Conservation (phyloP, 1,140 invertebrate genomes). For the Cryptotermes secundus region DNA sequence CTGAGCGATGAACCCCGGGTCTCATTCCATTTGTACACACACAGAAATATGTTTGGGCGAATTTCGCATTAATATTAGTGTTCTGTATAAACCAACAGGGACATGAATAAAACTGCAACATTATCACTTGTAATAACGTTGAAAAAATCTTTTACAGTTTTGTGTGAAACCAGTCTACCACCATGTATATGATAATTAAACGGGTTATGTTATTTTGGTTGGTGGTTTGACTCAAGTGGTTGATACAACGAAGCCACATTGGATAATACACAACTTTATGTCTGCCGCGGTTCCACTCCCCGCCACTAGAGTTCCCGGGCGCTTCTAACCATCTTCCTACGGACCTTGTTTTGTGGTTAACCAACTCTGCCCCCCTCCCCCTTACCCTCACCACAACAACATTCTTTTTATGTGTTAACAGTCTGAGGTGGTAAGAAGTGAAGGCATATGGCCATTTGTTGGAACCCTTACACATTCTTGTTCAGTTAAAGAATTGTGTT, state of each 20-base stretch:
- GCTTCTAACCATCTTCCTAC: not conserved
- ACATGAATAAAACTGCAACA: not conserved
- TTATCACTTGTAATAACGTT: not conserved
- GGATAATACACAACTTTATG: not conserved
- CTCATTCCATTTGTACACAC: too few species aligned
- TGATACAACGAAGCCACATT: not conserved
- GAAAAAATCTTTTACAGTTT: not conserved
- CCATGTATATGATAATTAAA: not conserved
- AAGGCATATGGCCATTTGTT: not conserved
- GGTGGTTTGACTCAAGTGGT: not conserved
- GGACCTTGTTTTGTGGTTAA: not conserved
- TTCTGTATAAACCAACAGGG: not conserved
- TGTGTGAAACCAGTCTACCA: not conserved
- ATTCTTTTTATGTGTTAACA: not conserved
- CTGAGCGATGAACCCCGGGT: too few species aligned
- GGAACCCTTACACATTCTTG: not conserved
- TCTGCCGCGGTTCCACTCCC: not conserved
- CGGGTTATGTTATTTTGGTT: not conserved
- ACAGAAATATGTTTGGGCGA: too few species aligned
- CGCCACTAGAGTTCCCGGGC: not conserved
- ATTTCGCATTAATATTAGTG: too few species aligned
- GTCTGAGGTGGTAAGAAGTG: too few species aligned
- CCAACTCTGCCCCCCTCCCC: not conserved
- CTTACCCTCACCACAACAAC: too few species aligned
- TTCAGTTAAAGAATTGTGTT: not conserved